Percentiles rank a stretch among this genome's conserved stretches.
Evolutionary conservation across 53 echinoderm and acorn worm genomes (phyloP).

Genomic region (Paelopatides confundens): DNA sequence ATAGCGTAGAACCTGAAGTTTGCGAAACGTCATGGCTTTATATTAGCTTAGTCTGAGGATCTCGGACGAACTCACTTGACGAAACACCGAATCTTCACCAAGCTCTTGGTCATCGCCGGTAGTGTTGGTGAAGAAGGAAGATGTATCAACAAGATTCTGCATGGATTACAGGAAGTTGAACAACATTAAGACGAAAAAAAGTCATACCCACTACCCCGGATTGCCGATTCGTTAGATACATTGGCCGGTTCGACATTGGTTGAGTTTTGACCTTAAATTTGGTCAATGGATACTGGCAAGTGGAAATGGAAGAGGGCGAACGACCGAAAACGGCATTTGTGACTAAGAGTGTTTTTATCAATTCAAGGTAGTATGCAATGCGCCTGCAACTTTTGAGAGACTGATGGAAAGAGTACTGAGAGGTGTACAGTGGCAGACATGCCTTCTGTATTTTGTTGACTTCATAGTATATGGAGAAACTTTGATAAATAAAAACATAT

Average conservation of each 20-base stretch:
- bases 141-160: neutral
- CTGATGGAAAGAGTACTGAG: conserved; percentile 64
- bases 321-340: conserved; percentile 67
- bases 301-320: conserved; percentile 61
- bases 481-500: conserved; percentile 14
- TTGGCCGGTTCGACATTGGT: conserved; percentile 52
- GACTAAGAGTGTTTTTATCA: conserved; percentile 55
- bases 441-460: conserved; percentile 64
- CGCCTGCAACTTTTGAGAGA: conserved; percentile 63
- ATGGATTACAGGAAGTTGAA: conserved; percentile 59
- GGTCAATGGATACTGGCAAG: conserved; percentile 76
- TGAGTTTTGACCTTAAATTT: conserved; percentile 63
- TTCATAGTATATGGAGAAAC: conserved; percentile 51
- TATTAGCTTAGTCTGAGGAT: no score
- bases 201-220: conserved; percentile 62
- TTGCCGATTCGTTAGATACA: conserved; percentile 61
- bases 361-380: conserved; percentile 69
- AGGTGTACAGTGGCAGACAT: conserved; percentile 64
- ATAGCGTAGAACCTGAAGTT: neutral
- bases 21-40: conserved; percentile 6
- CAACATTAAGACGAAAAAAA: conserved; percentile 50
- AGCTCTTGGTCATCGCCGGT: conserved; percentile 57
- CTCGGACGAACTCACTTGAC: no score
- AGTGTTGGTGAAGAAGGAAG: conserved; percentile 48
- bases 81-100: neutral